phyloP scores from a whole-genome alignment of 2,888 invertebrate genomes.

The Pheosia tremula region DNA sequence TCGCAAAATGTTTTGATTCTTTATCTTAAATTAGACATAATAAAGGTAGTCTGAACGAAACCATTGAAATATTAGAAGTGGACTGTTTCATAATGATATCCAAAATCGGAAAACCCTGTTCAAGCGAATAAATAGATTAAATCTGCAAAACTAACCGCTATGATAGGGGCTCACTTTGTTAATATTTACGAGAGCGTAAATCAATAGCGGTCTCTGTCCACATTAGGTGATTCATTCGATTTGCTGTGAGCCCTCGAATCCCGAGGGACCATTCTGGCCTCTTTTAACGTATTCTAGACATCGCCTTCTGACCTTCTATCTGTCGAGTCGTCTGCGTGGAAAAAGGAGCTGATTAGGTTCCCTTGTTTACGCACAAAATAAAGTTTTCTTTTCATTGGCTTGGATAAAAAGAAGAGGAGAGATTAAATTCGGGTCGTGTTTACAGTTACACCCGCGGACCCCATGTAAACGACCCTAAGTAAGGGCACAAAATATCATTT shows the following conservation, averaged over 20 bases:
- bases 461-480: constrained; percentile 75
- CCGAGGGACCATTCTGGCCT: constrained; percentile 34
- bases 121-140: constrained; percentile 26
- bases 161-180: constrained; percentile 39
- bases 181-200: constrained; percentile 53
- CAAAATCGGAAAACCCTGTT: constrained; percentile 18
- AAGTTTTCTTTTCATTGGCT: constrained; percentile 79
- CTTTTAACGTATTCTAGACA: constrained; percentile 70
- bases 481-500: constrained; percentile 78
- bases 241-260: constrained; percentile 44
- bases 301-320: constrained; percentile 67
- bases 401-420: constrained; percentile 70
- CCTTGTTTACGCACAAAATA: constrained; percentile 79
- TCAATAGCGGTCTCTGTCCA: constrained; percentile 47
- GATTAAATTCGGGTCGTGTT: constrained; percentile 79
- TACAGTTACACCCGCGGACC: constrained; percentile 61
- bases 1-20: neutral
- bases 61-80: neutral
- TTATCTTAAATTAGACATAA: neutral
- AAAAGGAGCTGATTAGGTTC: constrained; percentile 66
- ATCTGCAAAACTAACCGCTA: constrained; percentile 28
- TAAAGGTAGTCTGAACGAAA: neutral
- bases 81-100: neutral
- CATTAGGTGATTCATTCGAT: constrained; percentile 55
- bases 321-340: constrained; percentile 60